phyloP scores from a whole-genome alignment of 2,888 invertebrate species.

The Schizotus pectinicornis region DNA sequence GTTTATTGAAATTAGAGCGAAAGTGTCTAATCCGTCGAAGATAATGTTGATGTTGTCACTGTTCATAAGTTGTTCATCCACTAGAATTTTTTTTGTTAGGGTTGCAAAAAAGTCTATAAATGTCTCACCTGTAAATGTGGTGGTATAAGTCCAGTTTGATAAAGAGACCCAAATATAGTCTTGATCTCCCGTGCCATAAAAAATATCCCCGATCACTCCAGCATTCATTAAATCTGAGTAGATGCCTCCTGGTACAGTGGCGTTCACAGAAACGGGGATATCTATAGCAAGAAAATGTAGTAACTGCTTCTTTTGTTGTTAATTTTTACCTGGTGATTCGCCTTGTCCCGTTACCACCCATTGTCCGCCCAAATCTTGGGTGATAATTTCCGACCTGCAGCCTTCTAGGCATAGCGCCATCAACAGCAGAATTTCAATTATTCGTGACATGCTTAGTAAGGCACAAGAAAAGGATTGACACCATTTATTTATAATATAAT shows the following conservation, averaged over 20 bases:
- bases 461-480: no score
- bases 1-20: conserved; percentile 77
- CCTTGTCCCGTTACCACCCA: no score
- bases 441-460: no score
- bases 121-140: conserved; percentile 11
- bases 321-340: no score
- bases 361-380: no score
- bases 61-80: conserved; percentile 47
- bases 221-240: conserved; percentile 71
- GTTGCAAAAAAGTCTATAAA: no score
- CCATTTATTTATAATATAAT: no score
- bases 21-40: conserved; percentile 87
- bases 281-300: neutral
- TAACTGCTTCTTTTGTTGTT: no score
- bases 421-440: no score
- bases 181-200: conserved; percentile 76
- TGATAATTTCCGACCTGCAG: no score
- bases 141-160: conserved; percentile 77
- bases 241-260: conserved; percentile 76
- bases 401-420: no score
- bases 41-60: conserved; percentile 64
- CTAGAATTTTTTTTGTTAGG: conserved; percentile 55
- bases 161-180: conserved; percentile 80
- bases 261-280: conserved; percentile 45
- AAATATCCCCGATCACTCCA: conserved; percentile 65